Evolutionary conservation across 1,140 invertebrate species (phyloP).

Genomic region (Cataglyphis hispanica): DNA sequence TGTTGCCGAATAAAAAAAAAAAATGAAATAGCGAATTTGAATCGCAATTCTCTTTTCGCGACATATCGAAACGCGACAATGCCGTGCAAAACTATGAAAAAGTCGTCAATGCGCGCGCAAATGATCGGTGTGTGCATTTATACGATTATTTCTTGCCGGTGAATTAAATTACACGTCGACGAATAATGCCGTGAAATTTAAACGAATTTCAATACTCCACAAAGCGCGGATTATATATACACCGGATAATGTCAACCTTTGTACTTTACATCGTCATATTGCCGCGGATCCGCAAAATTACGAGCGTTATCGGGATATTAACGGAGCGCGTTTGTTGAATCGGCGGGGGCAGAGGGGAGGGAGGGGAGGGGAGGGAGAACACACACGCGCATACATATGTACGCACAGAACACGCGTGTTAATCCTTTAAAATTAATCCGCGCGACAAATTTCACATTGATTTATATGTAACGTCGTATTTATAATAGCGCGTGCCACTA

Average conservation of each 20-base stretch:
- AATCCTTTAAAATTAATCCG: slow-evolving; percentile 60
- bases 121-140: background rate
- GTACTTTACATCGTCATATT: slow-evolving; percentile 58
- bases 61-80: background rate
- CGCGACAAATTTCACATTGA: slow-evolving; percentile 52
- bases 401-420: background rate
- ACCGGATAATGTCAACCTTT: slow-evolving; percentile 53
- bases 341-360: too few relatives aligned
- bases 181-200: slow-evolving; percentile 53
- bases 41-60: background rate
- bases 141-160: slow-evolving; percentile 7
- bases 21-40: background rate
- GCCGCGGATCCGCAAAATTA: slow-evolving; percentile 39
- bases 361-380: too few relatives aligned
- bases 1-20: background rate
- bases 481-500: slow-evolving; percentile 19
- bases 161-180: slow-evolving; percentile 48
- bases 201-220: slow-evolving; percentile 44
- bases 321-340: slow-evolving; percentile 48
- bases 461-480: slow-evolving; percentile 14
- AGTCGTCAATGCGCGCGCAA: slow-evolving; percentile 4
- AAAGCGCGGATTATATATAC: slow-evolving; percentile 38
- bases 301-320: slow-evolving; percentile 55
- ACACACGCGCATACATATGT: background rate
- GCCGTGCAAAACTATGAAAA: background rate